A percentile compares a stretch with the other conserved stretches of the same genome.
These are phyloP conservation scores for Molossus molossus DNA, from an alignment of 2,797 vertebrate species.

Conservation along the genomic window DNA sequence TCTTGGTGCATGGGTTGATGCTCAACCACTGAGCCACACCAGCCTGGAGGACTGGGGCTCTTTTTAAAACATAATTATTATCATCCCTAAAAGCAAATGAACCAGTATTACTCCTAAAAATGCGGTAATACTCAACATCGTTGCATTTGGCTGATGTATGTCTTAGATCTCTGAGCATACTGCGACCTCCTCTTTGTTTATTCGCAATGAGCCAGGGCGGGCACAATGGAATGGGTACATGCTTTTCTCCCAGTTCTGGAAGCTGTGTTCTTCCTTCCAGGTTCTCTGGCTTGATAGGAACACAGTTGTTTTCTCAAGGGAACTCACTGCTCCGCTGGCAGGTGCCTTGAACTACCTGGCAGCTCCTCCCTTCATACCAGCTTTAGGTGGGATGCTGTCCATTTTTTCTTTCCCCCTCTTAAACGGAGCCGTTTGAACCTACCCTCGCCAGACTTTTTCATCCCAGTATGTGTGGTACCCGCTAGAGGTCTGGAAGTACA, in stretches of 20 bases:
- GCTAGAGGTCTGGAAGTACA: neutral
- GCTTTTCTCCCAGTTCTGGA: neutral
- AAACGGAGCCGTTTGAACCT: neutral
- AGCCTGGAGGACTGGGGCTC: neutral
- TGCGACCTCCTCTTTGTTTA: neutral
- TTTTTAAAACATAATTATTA: neutral
- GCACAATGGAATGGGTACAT: neutral
- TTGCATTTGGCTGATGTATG: neutral
- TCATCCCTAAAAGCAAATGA: neutral
- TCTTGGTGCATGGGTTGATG: no score
- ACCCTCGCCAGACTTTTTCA: neutral
- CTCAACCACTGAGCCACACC: no score
- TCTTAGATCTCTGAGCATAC: neutral
- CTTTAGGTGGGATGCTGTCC: neutral
- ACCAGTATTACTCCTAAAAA: neutral
- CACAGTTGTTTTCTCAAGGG: neutral
- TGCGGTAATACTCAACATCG: neutral
- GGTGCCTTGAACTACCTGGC: neutral
- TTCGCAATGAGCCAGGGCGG: neutral
- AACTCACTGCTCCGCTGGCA: neutral
- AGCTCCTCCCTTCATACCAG: neutral
- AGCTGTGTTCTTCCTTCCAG: neutral
- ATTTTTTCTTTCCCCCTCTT: neutral
- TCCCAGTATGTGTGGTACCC: neutral
- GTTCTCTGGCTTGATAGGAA: neutral